phyloP scores from a whole-genome alignment of 2,797 vertebrate species.

The Astyanax mexicanus region DNA sequence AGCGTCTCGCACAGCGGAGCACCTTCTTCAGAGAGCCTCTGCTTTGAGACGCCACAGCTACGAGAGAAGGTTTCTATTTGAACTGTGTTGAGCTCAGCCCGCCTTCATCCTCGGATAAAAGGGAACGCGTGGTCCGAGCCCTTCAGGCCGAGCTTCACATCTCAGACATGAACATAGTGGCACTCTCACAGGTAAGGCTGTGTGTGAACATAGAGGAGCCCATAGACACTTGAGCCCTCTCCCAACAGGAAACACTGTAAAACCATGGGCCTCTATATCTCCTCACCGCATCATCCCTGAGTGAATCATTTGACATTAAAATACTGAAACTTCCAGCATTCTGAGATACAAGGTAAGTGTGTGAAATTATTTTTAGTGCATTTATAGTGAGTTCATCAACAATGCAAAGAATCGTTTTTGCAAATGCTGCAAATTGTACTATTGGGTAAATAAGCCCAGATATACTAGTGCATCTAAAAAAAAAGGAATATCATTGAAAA shows the following conservation, averaged over 20 bases:
- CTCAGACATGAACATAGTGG: slow-evolving; percentile 2
- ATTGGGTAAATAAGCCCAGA: too few species aligned
- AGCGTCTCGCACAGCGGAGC: not conserved
- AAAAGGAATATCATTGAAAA: too few species aligned
- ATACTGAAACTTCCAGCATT: too few species aligned
- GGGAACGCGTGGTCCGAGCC: not conserved
- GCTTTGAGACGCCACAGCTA: not conserved
- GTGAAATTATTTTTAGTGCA: too few species aligned
- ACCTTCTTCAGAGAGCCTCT: not conserved
- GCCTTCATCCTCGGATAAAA: slow-evolving; percentile 28
- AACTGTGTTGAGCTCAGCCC: not conserved
- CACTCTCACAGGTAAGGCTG: not conserved
- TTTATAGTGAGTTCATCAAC: too few species aligned
- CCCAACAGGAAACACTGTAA: not conserved
- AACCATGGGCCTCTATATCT: not conserved
- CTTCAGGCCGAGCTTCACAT: not conserved
- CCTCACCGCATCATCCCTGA: too few species aligned
- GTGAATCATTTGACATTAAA: too few species aligned
- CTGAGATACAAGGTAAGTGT: too few species aligned
- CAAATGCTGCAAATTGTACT: too few species aligned
- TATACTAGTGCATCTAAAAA: too few species aligned
- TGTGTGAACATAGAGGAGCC: not conserved
- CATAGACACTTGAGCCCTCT: not conserved
- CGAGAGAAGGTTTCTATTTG: slow-evolving; percentile 17
- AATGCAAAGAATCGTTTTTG: too few species aligned